Evolutionary conservation across 2,113 vertebrate genomes (phyloP).

Genomic region (Lophochroa leadbeateri): DNA sequence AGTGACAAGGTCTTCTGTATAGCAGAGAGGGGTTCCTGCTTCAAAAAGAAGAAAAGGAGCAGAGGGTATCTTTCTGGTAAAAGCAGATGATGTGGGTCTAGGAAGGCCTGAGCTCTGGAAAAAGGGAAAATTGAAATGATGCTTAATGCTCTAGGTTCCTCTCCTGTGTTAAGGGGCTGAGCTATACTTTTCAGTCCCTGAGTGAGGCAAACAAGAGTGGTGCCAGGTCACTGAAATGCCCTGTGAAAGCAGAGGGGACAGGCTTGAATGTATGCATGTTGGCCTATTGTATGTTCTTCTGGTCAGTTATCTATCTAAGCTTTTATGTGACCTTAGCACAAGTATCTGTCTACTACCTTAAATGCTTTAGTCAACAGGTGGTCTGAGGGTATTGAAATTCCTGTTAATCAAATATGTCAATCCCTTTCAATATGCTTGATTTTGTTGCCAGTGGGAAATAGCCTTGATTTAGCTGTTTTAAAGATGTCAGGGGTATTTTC

Average conservation of each 20-base stretch:
- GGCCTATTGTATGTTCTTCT: background rate
- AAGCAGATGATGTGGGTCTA: background rate
- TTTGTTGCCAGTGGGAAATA: background rate
- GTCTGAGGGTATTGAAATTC: background rate
- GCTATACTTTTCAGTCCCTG: background rate
- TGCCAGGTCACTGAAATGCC: background rate
- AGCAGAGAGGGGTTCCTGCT: background rate
- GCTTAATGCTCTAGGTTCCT: background rate
- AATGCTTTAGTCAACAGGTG: background rate
- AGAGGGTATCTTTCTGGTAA: background rate
- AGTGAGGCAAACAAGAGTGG: background rate
- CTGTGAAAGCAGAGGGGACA: background rate
- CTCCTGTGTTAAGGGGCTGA: background rate
- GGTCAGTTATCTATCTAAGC: background rate
- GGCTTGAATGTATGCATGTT: background rate
- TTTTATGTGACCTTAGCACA: background rate
- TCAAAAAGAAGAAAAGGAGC: background rate
- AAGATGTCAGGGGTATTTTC: background rate
- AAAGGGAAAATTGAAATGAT: background rate
- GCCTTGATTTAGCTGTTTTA: background rate
- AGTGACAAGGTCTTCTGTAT: background rate
- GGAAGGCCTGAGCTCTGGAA: background rate
- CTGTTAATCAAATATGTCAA: background rate
- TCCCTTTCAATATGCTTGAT: background rate
- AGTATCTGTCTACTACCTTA: background rate